These are phyloP conservation scores for Spheniscus humboldti DNA, from an alignment of 2,797 vertebrate genomes.

Conservation along the genomic window DNA sequence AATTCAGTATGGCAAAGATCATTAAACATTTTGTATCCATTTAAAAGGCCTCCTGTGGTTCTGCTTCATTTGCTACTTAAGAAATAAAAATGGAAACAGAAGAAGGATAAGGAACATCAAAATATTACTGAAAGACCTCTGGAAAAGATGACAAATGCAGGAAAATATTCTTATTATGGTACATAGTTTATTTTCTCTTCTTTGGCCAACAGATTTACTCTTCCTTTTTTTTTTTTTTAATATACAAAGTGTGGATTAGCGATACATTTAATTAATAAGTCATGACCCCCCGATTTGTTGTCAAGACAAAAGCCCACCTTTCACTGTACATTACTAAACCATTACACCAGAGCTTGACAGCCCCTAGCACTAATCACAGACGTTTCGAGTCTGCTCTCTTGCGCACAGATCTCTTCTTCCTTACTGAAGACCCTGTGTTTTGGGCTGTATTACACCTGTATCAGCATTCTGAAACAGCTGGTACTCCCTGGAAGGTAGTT, in stretches of 20 bases:
- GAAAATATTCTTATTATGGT: not conserved
- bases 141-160: not conserved
- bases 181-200: not conserved
- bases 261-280: not conserved
- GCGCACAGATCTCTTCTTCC: not conserved
- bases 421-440: not conserved
- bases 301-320: not conserved
- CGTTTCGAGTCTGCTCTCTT: not conserved
- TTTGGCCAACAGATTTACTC: not conserved
- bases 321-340: not conserved
- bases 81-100: not conserved
- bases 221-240: not conserved
- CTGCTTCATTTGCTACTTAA: not conserved
- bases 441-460: not conserved
- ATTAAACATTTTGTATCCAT: not conserved
- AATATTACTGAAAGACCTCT: not conserved
- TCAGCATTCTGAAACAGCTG: not conserved
- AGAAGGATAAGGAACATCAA: not conserved
- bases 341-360: not conserved
- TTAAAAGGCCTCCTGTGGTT: not conserved
- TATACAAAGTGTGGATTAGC: not conserved
- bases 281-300: not conserved
- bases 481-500: not conserved
- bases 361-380: not conserved
- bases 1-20: not conserved